Evolutionary conservation across 2,113 vertebrate species (phyloP).

Genomic region (Sciurus niger): DNA sequence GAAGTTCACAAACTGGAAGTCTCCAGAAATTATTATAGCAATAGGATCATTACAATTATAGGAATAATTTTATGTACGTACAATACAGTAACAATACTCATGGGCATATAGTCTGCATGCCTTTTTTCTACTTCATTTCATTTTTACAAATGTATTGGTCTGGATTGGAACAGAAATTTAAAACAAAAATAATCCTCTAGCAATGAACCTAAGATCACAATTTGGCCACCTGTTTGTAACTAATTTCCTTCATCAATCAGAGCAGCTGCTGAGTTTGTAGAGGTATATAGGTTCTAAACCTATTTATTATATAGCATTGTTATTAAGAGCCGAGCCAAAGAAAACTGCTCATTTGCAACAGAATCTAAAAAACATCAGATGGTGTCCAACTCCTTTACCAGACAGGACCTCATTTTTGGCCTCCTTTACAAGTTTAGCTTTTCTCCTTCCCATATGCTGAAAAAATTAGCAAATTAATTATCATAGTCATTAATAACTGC

Average conservation of each 20-base stretch:
- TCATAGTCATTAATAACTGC: not conserved
- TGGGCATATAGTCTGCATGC: not conserved
- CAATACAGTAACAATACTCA: not conserved
- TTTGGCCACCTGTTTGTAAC: not conserved
- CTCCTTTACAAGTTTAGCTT: constrained; percentile 29
- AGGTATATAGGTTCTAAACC: not conserved
- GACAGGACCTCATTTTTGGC: not conserved
- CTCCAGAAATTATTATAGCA: constrained; percentile 3
- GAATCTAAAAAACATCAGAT: constrained; percentile 26
- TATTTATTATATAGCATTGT: not conserved
- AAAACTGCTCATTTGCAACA: constrained; percentile 45
- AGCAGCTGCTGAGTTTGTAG: not conserved
- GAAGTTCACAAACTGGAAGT: not conserved
- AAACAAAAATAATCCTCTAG: constrained; percentile 60
- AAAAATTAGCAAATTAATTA: constrained; percentile 36
- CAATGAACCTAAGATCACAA: constrained; percentile 31
- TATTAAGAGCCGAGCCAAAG: not conserved
- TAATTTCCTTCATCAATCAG: constrained; percentile 44
- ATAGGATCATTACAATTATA: constrained; percentile 34
- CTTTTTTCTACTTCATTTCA: constrained; percentile 30
- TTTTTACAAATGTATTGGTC: constrained; percentile 34
- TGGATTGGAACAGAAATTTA: constrained; percentile 52
- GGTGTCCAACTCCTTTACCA: not conserved
- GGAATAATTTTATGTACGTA: constrained; percentile 6
- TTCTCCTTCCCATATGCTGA: not conserved